Conservation (phyloP, 2,113 vertebrate genomes). For the Numida meleagris region DNA sequence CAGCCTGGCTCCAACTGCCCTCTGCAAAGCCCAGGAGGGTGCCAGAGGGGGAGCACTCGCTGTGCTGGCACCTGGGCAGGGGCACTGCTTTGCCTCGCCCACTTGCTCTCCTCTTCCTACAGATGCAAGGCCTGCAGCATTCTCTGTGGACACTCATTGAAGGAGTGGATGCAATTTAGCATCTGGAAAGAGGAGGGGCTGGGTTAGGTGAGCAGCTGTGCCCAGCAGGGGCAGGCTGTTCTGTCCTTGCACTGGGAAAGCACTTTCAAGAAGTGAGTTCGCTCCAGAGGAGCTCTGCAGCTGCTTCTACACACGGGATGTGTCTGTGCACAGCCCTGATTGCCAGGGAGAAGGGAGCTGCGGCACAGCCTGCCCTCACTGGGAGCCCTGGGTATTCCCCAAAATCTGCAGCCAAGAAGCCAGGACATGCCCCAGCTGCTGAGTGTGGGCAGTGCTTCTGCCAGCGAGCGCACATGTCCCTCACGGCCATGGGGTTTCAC, state of each 20-base stretch:
- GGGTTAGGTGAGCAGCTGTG: background rate
- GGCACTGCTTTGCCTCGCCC: background rate
- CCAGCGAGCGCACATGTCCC: background rate
- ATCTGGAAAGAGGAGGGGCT: background rate
- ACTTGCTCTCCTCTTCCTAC: background rate
- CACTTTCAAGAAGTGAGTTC: background rate
- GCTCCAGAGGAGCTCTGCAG: background rate
- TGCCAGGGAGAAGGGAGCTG: background rate
- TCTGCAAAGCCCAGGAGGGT: background rate
- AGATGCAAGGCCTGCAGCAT: background rate
- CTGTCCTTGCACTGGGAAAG: background rate
- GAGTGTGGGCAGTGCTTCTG: background rate
- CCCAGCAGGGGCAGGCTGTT: background rate
- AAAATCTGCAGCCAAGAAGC: background rate
- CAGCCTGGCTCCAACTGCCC: background rate
- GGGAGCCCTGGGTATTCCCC: background rate
- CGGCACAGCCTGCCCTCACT: background rate
- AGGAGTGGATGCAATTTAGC: background rate
- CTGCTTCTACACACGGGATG: background rate
- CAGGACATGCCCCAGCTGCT: rapidly evolving
- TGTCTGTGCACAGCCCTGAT: background rate
- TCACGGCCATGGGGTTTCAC: rapidly evolving
- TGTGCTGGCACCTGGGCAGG: background rate
- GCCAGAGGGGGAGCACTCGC: rapidly evolving
- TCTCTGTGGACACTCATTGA: rapidly evolving